phyloP scores from a whole-genome alignment of 2,113 vertebrate genomes.

The Neodontobutis hainanensis region DNA sequence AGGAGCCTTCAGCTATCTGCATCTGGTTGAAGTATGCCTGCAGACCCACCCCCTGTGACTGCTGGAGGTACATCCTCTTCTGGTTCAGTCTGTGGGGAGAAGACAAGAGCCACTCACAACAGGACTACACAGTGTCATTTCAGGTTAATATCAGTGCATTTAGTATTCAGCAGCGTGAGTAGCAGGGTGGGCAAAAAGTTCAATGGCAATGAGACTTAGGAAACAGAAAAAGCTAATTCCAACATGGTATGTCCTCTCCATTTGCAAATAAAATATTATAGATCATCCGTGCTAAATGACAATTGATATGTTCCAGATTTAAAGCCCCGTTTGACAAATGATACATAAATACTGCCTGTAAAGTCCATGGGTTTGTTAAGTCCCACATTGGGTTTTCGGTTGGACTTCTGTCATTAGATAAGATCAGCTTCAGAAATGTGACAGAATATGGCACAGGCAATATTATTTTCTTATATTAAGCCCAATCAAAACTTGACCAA shows the following conservation, averaged over 20 bases:
- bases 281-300: background rate
- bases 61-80: slow-evolving; percentile 94
- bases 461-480: background rate
- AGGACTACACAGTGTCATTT: background rate
- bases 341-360: background rate
- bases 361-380: background rate
- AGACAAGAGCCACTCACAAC: slow-evolving; percentile 19
- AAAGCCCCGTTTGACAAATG: background rate
- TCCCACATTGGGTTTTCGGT: background rate
- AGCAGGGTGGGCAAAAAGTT: background rate
- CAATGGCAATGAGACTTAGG: background rate
- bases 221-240: background rate
- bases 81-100: slow-evolving; percentile 86
- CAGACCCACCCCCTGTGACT: slow-evolving; percentile 85
- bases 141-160: slow-evolving; percentile 13
- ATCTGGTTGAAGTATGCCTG: slow-evolving; percentile 98
- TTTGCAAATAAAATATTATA: background rate
- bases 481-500: too few species aligned
- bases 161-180: background rate
- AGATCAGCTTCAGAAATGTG: background rate
- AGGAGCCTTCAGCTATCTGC: slow-evolving; percentile 92
- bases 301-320: background rate
- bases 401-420: background rate
- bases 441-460: background rate
- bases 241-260: background rate